A percentile compares a stretch with the other conserved stretches of the same genome.
Conservation (phyloP, 2,888 invertebrate genomes). For the Erynnis tages region DNA sequence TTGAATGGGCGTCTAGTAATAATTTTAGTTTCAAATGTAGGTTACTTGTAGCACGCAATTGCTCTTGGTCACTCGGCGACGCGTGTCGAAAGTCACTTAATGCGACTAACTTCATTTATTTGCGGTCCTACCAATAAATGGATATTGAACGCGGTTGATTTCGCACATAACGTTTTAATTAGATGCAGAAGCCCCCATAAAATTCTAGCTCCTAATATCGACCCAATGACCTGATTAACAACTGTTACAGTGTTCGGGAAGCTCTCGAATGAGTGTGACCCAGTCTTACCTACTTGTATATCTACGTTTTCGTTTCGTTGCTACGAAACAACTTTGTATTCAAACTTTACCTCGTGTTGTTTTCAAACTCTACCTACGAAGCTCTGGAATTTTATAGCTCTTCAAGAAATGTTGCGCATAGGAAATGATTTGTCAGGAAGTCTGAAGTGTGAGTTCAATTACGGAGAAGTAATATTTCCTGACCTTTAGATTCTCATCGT, state of each 20-base stretch:
- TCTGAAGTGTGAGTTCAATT: conserved; percentile 5
- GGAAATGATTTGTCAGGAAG: background rate
- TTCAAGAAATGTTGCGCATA: background rate
- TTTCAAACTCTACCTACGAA: background rate
- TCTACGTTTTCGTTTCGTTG: conserved; percentile 27
- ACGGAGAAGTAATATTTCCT: conserved; percentile 2
- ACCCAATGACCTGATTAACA: conserved; percentile 36
- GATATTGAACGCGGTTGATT: background rate
- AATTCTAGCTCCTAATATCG: conserved; percentile 12
- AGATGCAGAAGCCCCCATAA: conserved; percentile 2
- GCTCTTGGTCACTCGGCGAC: conserved; percentile 37
- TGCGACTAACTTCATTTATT: conserved; percentile 17
- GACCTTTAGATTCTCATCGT: conserved; percentile 6
- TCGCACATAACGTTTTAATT: background rate
- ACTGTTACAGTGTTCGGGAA: conserved; percentile 3
- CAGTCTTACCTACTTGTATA: conserved; percentile 12
- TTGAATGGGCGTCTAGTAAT: conserved; percentile 63
- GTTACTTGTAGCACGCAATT: conserved; percentile 72
- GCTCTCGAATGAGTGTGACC: conserved; percentile 16
- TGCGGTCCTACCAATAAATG: conserved; percentile 26
- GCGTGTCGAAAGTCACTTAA: conserved; percentile 35
- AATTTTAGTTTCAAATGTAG: conserved; percentile 65
- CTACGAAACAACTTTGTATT: conserved; percentile 26
- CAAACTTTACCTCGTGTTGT: conserved; percentile 10
- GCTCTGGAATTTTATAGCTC: background rate